Evolutionary conservation across 2,888 invertebrate species (phyloP), one percentile per base, ranked within the genome.

Genomic region (Athripsodes cinereus): DNA sequence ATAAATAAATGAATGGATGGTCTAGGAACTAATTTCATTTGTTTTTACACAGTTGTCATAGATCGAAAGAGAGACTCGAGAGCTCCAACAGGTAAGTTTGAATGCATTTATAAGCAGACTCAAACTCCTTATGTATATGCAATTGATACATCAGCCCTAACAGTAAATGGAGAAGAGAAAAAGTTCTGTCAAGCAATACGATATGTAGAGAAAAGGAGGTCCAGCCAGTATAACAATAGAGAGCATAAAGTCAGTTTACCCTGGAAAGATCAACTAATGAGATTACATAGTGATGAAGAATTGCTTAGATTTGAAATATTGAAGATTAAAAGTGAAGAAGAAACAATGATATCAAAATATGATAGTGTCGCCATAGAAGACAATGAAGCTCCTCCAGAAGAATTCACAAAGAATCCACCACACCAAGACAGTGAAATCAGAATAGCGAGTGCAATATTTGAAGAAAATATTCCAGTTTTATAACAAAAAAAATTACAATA

Each of bases 51-150:
- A 82, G 82, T 83, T 66, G 74, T 82, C 13, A 71, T 83, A 31
- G 83, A 83, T 66, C 64, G 72, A 55, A 69, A 72, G 49, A 65
- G 65, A 20, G 66, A 81, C 67, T 65, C 74, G 1, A 69, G 66
- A 20, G 73, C 80, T 1, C 60, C 73, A 5, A 84, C 85, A 0
- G 86, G 86, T 6, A 74, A 74, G 21, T 86, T 86, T 63, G 81
- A 84, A 70, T 74, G 79, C 53, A 75, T 79, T 53, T 81, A 79
- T 65, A 70, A 69, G 6, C 78, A 78, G 57, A 71, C 73, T 2
- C 69, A 75, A 65, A 71, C 72, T 13, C 58, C 20, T 16, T 44
- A 52, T 18, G 31, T 52, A 16, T 56, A 16, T 16, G 55, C 22
- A 11, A 51, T 50, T 6, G 56, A 56, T 18, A 51, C 53, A 6